Conservation (phyloP, 2,888 invertebrate genomes). For the Notodonta dromedarius region DNA sequence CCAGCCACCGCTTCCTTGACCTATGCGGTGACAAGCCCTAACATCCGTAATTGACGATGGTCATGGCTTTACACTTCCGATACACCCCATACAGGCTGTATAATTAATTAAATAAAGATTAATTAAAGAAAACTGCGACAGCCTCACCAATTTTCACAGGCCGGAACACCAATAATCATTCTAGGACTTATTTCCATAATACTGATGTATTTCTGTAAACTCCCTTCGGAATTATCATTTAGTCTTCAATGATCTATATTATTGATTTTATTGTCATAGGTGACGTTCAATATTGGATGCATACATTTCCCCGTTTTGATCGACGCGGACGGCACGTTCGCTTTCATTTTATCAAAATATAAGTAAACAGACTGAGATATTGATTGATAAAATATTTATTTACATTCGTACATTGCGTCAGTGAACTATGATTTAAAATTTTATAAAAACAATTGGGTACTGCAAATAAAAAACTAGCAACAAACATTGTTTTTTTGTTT, state of each 20-base stretch:
- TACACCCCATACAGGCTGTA: constrained; percentile 5
- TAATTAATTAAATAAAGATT: not conserved
- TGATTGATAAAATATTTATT: constrained; percentile 4
- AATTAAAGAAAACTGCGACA: too few relatives aligned
- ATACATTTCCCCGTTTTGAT: not conserved
- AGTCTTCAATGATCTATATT: too few relatives aligned
- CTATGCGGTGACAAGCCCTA: constrained; percentile 58
- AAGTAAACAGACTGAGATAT: not conserved
- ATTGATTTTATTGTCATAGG: not conserved
- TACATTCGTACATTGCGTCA: not conserved
- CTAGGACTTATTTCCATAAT: too few relatives aligned
- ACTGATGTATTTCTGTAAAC: too few relatives aligned
- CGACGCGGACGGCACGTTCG: not conserved
- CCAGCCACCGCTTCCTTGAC: constrained; percentile 54
- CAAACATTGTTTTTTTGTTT: too few relatives aligned
- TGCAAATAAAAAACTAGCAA: too few relatives aligned
- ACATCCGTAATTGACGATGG: constrained; percentile 56
- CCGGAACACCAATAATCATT: too few relatives aligned
- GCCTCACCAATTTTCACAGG: too few relatives aligned
- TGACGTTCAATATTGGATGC: not conserved
- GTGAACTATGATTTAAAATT: not conserved
- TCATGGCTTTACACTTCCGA: constrained; percentile 40
- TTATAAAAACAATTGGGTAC: not conserved
- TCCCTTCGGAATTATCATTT: too few relatives aligned
- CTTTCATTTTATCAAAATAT: not conserved